Percentiles rank a stretch among this genome's conserved stretches.
Conservation (phyloP, 1,140 invertebrate species). For the Delia radicum region DNA sequence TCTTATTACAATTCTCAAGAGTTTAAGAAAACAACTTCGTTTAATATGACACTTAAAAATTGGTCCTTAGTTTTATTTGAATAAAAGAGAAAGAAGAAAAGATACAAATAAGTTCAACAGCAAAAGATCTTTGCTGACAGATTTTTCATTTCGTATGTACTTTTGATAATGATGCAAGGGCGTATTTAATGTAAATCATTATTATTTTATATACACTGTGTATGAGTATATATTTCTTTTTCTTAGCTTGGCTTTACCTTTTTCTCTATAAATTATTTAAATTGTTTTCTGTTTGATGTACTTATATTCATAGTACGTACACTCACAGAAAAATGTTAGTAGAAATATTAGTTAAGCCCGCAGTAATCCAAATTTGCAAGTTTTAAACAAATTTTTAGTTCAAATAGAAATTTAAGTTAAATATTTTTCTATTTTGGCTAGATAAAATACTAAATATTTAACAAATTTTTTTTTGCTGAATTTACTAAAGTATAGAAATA, state of each 20-base stretch:
- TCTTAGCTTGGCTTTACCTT: not conserved
- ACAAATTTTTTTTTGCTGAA: too few species aligned
- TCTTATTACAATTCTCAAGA: not conserved
- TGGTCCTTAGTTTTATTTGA: not conserved
- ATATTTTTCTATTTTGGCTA: too few species aligned
- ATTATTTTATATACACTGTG: not conserved
- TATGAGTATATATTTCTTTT: not conserved
- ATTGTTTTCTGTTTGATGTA: not conserved
- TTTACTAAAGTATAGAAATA: too few species aligned
- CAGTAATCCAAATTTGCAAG: too few species aligned
- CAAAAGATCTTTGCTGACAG: not conserved
- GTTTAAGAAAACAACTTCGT: too few species aligned
- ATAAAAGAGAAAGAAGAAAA: not conserved
- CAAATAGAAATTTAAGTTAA: too few species aligned
- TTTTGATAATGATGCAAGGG: conserved; percentile 1
- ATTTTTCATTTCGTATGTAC: not conserved
- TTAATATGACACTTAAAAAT: not conserved
- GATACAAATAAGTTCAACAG: not conserved
- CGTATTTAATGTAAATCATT: conserved; percentile 2
- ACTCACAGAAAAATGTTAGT: too few species aligned
- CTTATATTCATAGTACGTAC: too few species aligned
- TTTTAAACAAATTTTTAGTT: too few species aligned
- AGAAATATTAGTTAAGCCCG: too few species aligned
- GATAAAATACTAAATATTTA: too few species aligned
- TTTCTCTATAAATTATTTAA: not conserved